Evolutionary conservation across 2,888 invertebrate species (phyloP).

Genomic region (Xestia ashworthii): DNA sequence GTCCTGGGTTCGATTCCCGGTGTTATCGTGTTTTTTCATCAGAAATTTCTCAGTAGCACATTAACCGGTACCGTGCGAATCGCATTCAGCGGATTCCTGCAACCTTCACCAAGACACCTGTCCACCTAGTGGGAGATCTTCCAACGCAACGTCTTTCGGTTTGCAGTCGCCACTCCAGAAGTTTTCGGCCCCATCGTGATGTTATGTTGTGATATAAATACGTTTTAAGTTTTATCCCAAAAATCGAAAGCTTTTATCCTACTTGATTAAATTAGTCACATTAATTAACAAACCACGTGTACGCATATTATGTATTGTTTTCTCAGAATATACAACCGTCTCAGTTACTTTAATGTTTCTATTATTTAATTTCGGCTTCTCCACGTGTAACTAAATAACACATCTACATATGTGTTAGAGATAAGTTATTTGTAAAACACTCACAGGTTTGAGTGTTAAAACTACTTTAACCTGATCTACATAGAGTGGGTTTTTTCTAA

Average conservation of each 20-base stretch:
- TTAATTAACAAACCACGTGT: not conserved
- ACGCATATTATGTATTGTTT: not conserved
- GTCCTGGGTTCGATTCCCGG: no score
- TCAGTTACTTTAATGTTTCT: not conserved
- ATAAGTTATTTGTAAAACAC: not conserved
- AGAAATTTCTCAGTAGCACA: no score
- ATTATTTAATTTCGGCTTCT: not conserved
- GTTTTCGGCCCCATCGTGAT: no score
- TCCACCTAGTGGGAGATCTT: no score
- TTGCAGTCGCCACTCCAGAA: no score
- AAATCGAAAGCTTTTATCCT: not conserved
- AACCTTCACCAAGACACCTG: no score
- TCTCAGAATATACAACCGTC: not conserved
- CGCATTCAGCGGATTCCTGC: no score
- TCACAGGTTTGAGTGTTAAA: not conserved
- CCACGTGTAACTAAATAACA: not conserved
- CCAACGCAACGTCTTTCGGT: no score
- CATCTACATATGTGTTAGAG: not conserved
- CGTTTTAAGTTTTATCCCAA: no score
- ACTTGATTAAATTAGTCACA: conserved; percentile 5
- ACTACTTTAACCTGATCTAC: not conserved
- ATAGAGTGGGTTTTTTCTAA: not conserved
- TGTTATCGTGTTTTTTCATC: no score
- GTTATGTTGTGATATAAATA: no score
- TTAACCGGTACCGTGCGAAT: no score